Percentiles rank a stretch among this genome's conserved stretches.
Conservation (phyloP, 1,140 invertebrate species). For the Chlorops oryzae region DNA sequence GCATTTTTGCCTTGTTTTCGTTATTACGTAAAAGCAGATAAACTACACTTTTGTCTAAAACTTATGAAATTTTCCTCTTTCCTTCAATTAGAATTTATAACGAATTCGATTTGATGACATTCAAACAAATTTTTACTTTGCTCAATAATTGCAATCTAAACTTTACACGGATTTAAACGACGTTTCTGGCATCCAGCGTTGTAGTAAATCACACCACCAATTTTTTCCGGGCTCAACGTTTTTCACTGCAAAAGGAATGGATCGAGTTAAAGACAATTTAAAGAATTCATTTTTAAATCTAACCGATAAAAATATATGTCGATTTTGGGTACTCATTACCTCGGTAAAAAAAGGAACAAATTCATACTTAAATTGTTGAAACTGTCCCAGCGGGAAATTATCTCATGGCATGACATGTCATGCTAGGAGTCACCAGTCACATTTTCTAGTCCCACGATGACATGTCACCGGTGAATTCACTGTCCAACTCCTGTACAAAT, state of each 20-base stretch:
- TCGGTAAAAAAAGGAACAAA: neutral
- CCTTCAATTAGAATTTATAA: slow-evolving; percentile 30
- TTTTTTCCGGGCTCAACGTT: slow-evolving; percentile 45
- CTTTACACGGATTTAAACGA: slow-evolving; percentile 47
- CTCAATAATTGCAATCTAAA: no score
- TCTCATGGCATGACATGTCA: no score
- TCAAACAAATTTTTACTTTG: no score
- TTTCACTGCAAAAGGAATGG: slow-evolving; percentile 31
- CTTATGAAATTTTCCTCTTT: slow-evolving; percentile 27
- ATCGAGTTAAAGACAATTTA: neutral
- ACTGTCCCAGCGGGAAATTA: no score
- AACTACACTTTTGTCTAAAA: slow-evolving; percentile 43
- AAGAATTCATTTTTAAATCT: neutral
- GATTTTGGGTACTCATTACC: neutral
- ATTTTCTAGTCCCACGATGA: no score
- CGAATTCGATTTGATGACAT: no score
- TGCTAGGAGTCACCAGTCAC: no score
- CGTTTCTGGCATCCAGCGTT: slow-evolving; percentile 49
- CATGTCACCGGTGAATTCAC: no score
- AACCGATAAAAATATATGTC: neutral
- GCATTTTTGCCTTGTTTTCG: slow-evolving; percentile 18
- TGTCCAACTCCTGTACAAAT: no score
- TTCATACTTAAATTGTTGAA: neutral
- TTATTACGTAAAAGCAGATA: slow-evolving; percentile 37
- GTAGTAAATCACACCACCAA: slow-evolving; percentile 48